phyloP scores from a whole-genome alignment of 2,888 invertebrate genomes.

The Cistogaster globosa region DNA sequence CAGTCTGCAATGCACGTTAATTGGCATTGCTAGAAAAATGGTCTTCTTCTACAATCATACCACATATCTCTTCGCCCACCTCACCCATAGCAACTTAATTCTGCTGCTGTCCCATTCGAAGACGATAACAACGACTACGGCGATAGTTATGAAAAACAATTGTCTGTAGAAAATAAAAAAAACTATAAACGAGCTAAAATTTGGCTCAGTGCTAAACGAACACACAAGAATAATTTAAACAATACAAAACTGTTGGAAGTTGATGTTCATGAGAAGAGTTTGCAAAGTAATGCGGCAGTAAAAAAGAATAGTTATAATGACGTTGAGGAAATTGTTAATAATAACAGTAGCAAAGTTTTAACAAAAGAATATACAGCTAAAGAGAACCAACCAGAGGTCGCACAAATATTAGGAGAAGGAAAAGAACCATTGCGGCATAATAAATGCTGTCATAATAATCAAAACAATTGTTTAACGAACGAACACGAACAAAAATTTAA shows the following conservation, averaged over 20 bases:
- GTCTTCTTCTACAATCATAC: slow-evolving; percentile 79
- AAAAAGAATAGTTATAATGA: slow-evolving; percentile 56
- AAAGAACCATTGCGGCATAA: slow-evolving; percentile 71
- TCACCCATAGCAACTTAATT: slow-evolving; percentile 79
- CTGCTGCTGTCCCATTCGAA: slow-evolving; percentile 80
- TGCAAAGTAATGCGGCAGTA: slow-evolving; percentile 43
- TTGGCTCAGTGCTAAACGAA: slow-evolving; percentile 67
- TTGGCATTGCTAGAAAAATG: slow-evolving; percentile 81
- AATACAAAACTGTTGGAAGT: slow-evolving; percentile 38
- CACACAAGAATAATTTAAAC: slow-evolving; percentile 50
- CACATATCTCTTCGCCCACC: slow-evolving; percentile 78
- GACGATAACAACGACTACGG: slow-evolving; percentile 57
- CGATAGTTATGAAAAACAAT: slow-evolving; percentile 50
- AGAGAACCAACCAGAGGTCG: slow-evolving; percentile 65
- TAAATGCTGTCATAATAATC: slow-evolving; percentile 75
- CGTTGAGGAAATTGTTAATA: slow-evolving; percentile 66
- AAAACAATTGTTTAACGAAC: slow-evolving; percentile 70
- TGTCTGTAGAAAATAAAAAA: slow-evolving; percentile 52
- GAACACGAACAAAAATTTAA: slow-evolving; percentile 70
- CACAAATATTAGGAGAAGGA: slow-evolving; percentile 4
- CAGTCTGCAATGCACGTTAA: slow-evolving; percentile 82
- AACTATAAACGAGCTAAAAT: slow-evolving; percentile 67
- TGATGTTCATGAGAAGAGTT: slow-evolving; percentile 60
- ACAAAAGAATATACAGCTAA: slow-evolving; percentile 61
- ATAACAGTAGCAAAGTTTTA: slow-evolving; percentile 75